Evolutionary conservation across 2,888 invertebrate species (phyloP).

Genomic region (Conistra vaccinii): DNA sequence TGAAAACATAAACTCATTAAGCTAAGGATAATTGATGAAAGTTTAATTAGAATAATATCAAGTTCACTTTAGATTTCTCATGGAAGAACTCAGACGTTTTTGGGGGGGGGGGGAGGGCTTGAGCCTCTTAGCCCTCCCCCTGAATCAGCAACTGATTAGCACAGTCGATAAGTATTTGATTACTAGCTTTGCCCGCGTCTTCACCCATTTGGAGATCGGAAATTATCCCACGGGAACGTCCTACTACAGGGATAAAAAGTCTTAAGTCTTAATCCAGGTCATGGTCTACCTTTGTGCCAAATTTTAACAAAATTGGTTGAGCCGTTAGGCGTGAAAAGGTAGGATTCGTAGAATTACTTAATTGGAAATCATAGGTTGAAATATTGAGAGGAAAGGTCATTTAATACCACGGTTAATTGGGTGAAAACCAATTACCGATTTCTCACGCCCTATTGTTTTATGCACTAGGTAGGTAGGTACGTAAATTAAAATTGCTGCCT

Average conservation of each 20-base stretch:
- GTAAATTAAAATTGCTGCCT: slow-evolving; percentile 31
- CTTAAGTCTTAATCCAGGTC: not conserved
- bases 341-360: slow-evolving; percentile 45
- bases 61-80: no score
- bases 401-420: slow-evolving; percentile 72
- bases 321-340: not conserved
- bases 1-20: no score
- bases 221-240: not conserved
- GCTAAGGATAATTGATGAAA: no score
- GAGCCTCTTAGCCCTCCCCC: no score
- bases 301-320: not conserved
- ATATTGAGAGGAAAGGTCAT: slow-evolving; percentile 61
- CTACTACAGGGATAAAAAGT: not conserved
- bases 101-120: no score
- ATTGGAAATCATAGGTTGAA: slow-evolving; percentile 59
- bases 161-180: slow-evolving; percentile 38
- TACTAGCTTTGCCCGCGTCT: not conserved
- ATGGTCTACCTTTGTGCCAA: not conserved
- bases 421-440: slow-evolving; percentile 73
- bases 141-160: no score
- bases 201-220: not conserved
- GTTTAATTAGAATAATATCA: no score
- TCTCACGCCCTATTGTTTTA: slow-evolving; percentile 64
- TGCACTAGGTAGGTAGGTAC: slow-evolving; percentile 34
- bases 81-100: no score